phyloP scores from a whole-genome alignment of 2,888 invertebrate species.

The Cryptocephalus primarius region DNA sequence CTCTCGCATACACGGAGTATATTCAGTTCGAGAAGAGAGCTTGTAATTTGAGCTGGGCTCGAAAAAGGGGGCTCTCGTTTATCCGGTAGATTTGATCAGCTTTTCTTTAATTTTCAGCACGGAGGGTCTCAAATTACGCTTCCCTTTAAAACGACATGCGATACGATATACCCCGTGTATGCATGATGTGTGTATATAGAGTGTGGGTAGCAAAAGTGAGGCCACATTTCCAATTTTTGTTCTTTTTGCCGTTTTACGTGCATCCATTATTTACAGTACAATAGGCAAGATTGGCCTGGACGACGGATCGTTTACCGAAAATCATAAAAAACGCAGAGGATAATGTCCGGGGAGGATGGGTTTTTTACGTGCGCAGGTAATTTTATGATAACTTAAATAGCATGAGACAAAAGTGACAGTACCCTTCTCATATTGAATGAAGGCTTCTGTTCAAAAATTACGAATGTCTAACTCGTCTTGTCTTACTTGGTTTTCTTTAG shows the following conservation, averaged over 20 bases:
- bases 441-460: too few species aligned
- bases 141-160: conserved; percentile 19
- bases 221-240: not conserved
- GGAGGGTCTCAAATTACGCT: conserved; percentile 23
- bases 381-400: not conserved
- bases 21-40: conserved; percentile 18
- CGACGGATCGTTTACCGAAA: not conserved
- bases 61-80: conserved; percentile 27
- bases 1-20: conserved; percentile 8
- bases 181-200: not conserved
- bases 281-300: conserved; percentile 6
- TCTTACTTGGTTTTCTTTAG: too few species aligned
- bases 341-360: not conserved
- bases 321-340: not conserved
- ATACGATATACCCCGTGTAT: conserved; percentile 13
- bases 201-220: not conserved
- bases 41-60: conserved; percentile 23
- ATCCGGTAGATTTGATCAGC: conserved; percentile 37
- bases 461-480: too few species aligned
- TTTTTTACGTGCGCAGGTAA: too few species aligned
- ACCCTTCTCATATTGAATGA: not conserved
- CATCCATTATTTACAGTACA: conserved; percentile 9
- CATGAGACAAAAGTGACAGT: not conserved
- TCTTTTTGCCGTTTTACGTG: conserved; percentile 1
- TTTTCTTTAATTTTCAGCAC: conserved; percentile 35